A percentile compares a stretch with the other conserved stretches of the same genome.
phyloP scores from a whole-genome alignment of 2,888 invertebrate genomes.

The Euplexia lucipara region DNA sequence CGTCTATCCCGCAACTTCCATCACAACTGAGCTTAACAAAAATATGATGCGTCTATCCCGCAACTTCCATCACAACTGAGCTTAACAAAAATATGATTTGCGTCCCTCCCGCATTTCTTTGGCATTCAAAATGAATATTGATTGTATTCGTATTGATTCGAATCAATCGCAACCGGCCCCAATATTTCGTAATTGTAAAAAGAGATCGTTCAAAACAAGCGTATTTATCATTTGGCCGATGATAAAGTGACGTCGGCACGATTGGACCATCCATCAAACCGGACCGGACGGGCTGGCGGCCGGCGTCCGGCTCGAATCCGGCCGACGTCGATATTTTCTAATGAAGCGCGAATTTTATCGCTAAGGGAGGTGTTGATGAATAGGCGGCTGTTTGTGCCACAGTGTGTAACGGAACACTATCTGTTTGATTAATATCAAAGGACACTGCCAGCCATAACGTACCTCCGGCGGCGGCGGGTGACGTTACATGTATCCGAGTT shows the following conservation, averaged over 20 bases:
- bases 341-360: slow-evolving; percentile 38
- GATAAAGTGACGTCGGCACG: slow-evolving; percentile 62
- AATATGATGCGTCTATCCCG: too few relatives aligned
- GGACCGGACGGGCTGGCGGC: slow-evolving; percentile 14
- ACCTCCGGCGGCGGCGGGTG: not conserved
- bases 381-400: not conserved
- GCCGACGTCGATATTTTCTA: slow-evolving; percentile 29
- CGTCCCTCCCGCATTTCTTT: not conserved
- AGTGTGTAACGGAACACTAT: not conserved
- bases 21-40: too few relatives aligned
- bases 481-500: not conserved
- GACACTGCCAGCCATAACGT: not conserved
- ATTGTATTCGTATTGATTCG: slow-evolving; percentile 1
- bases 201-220: slow-evolving; percentile 51
- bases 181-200: slow-evolving; percentile 35
- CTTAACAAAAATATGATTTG: not conserved
- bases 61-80: too few relatives aligned
- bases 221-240: slow-evolving; percentile 66
- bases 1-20: too few relatives aligned
- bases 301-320: slow-evolving; percentile 8
- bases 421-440: not conserved
- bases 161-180: slow-evolving; percentile 4
- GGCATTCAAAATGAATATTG: slow-evolving; percentile 25
- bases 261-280: slow-evolving; percentile 66
- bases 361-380: slow-evolving; percentile 12